phyloP scores from a whole-genome alignment of 2,888 invertebrate species.

The Ceratothoa steindachneri region DNA sequence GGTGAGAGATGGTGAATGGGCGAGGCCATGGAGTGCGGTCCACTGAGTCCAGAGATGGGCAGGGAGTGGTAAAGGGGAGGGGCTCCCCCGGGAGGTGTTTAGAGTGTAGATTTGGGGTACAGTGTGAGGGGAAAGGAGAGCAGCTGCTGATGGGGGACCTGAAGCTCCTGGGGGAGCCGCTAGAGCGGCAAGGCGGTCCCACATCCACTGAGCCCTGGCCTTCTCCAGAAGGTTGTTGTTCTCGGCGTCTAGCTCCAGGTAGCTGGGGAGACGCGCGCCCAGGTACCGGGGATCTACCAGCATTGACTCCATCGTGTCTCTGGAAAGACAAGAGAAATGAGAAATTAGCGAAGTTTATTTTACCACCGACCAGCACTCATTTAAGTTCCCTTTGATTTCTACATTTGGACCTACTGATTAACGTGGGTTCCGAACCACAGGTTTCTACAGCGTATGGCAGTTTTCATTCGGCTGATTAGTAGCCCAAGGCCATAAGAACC shows the following conservation, averaged over 20 bases:
- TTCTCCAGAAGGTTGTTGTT: conserved; percentile 46
- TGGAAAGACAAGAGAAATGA: conserved; percentile 20
- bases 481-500: not conserved
- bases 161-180: conserved; percentile 57
- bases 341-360: too few species aligned
- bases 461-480: not conserved
- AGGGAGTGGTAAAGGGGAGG: conserved; percentile 51
- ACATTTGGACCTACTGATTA: too few species aligned
- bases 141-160: too few species aligned
- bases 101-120: conserved; percentile 51
- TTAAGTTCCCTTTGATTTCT: too few species aligned
- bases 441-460: too few species aligned
- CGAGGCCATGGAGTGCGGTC: conserved; percentile 50
- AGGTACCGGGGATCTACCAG: conserved; percentile 44
- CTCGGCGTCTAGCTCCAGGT: conserved; percentile 42
- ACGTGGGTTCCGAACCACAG: too few species aligned
- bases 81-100: conserved; percentile 50
- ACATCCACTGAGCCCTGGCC: conserved; percentile 46
- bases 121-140: conserved; percentile 49
- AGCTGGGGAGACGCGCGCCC: conserved; percentile 34
- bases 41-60: conserved; percentile 57
- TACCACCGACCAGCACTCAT: too few species aligned
- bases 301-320: conserved; percentile 46
- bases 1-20: conserved; percentile 44
- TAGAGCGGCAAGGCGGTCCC: conserved; percentile 54